Evolutionary conservation across 2,888 invertebrate species (phyloP).

Genomic region (Aelia acuminata): DNA sequence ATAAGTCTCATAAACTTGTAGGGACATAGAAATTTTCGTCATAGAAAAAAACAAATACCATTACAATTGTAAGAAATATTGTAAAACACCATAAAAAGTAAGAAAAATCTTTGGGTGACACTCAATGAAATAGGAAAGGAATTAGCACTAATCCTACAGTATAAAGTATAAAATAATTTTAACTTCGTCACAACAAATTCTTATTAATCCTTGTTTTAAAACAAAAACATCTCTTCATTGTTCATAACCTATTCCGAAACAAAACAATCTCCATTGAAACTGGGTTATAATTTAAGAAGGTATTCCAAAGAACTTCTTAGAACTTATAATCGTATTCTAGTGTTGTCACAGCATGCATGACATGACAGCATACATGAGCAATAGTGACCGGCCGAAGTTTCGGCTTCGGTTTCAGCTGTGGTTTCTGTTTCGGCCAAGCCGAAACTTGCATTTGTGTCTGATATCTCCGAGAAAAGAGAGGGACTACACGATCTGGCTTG

Average conservation of each 20-base stretch:
- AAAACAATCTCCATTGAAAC: neutral
- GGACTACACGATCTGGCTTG: too few species aligned
- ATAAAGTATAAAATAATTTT: neutral
- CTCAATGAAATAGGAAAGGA: neutral
- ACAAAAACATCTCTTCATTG: neutral
- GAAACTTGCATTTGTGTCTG: too few species aligned
- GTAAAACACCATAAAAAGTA: neutral
- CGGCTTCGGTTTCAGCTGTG: too few species aligned
- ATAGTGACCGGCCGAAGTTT: too few species aligned
- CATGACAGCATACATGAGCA: too few species aligned
- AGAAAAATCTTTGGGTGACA: neutral
- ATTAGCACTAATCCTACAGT: neutral
- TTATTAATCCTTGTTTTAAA: neutral
- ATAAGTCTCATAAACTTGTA: neutral
- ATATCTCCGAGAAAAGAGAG: too few species aligned
- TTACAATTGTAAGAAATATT: neutral
- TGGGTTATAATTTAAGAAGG: neutral
- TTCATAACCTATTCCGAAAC: constrained; percentile 16
- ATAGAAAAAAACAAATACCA: neutral
- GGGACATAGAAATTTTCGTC: neutral
- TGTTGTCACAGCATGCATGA: neutral
- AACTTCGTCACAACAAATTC: neutral
- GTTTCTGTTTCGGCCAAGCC: too few species aligned
- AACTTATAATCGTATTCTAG: neutral
- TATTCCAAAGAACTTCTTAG: neutral